Evolutionary conservation across 1,140 invertebrate species (phyloP).

Genomic region (Pseudoatta argentina): DNA sequence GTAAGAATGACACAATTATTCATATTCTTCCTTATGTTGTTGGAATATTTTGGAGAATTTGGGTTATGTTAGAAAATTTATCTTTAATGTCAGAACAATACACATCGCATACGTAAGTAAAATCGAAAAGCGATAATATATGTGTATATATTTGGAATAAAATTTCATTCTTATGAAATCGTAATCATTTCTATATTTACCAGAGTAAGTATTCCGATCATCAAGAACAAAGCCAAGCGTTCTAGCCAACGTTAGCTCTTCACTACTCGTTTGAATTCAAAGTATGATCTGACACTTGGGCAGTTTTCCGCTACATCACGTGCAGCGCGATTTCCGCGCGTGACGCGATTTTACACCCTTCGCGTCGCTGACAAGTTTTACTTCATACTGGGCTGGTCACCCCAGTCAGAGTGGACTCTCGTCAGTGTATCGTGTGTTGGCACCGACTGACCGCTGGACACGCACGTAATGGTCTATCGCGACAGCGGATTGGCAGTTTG

Average conservation of each 20-base stretch:
- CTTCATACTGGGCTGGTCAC: conserved; percentile 57
- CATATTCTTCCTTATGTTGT: not conserved
- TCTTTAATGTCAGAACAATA: not conserved
- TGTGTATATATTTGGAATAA: not conserved
- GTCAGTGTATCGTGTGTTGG: conserved; percentile 65
- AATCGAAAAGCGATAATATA: conserved; percentile 3
- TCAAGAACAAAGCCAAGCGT: conserved; percentile 19
- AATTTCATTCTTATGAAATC: not conserved
- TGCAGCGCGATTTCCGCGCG: conserved; percentile 50
- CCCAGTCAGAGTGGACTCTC: conserved; percentile 52
- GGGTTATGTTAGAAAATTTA: not conserved
- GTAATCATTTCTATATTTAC: too few relatives aligned
- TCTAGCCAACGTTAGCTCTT: conserved; percentile 57
- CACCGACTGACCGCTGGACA: conserved; percentile 67
- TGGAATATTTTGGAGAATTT: not conserved
- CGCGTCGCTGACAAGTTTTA: conserved; percentile 71
- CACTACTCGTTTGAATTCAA: conserved; percentile 46
- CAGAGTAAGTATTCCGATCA: conserved; percentile 10
- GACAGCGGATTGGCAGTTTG: conserved; percentile 71
- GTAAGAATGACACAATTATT: conserved; percentile 1
- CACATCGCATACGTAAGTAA: not conserved
- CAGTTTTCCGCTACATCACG: conserved; percentile 68
- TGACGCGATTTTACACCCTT: conserved; percentile 70
- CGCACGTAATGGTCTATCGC: conserved; percentile 64
- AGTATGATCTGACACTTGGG: conserved; percentile 56